Evolutionary conservation across 2,888 invertebrate species (phyloP).

Genomic region (Labia minor): DNA sequence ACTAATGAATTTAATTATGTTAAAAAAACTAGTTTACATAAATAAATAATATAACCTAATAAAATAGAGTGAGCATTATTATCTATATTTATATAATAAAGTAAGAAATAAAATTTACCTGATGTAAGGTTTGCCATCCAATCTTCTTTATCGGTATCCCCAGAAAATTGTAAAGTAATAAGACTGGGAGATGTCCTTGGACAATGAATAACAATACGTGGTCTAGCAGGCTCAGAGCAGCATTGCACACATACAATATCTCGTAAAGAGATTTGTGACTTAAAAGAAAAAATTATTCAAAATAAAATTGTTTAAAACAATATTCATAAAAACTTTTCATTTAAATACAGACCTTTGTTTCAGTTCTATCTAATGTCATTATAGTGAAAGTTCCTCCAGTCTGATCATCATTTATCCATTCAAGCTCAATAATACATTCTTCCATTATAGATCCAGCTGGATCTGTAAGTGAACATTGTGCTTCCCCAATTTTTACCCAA

Average conservation of each 20-base stretch:
- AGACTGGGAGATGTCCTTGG: slow-evolving; percentile 47
- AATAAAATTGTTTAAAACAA: not conserved
- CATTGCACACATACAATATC: slow-evolving; percentile 67
- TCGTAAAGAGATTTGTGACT: slow-evolving; percentile 58
- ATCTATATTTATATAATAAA: too few relatives aligned
- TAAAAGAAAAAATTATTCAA: slow-evolving; percentile 28
- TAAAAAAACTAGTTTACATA: too few relatives aligned
- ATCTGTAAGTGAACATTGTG: slow-evolving; percentile 44
- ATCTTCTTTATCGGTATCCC: slow-evolving; percentile 78
- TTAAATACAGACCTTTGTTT: slow-evolving; percentile 49
- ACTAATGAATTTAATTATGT: too few relatives aligned
- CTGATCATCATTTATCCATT: slow-evolving; percentile 58
- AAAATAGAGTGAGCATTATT: too few relatives aligned
- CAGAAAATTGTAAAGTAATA: slow-evolving; percentile 64
- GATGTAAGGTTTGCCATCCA: slow-evolving; percentile 74
- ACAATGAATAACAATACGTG: slow-evolving; percentile 62
- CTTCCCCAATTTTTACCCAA: slow-evolving; percentile 76
- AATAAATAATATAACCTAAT: too few relatives aligned
- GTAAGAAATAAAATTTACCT: slow-evolving; percentile 32
- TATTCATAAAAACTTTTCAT: not conserved
- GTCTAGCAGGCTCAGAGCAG: slow-evolving; percentile 69
- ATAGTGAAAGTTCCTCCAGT: slow-evolving; percentile 62
- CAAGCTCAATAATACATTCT: slow-evolving; percentile 68
- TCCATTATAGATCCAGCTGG: slow-evolving; percentile 43
- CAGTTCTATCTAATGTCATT: slow-evolving; percentile 64